Percentiles rank a stretch among this genome's conserved stretches.
Evolutionary conservation across 2,113 vertebrate species (phyloP).

Genomic region (Rhabdomys dilectus): DNA sequence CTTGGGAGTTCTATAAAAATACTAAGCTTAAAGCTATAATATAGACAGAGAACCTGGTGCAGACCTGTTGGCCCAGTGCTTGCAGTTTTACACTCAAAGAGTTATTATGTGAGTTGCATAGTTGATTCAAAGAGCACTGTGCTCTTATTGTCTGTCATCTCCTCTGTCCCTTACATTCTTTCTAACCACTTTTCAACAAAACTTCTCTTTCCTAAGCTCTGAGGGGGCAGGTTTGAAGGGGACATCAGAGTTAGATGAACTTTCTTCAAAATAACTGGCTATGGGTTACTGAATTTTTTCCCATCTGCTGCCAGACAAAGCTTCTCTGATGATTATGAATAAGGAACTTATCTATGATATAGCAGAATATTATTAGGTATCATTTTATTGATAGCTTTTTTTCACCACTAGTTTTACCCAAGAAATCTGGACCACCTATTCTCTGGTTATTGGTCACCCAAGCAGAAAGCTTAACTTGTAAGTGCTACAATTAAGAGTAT

Average conservation of each 20-base stretch:
- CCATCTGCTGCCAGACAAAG: not conserved
- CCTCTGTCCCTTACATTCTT: not conserved
- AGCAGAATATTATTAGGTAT: not conserved
- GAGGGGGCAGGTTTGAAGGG: no score
- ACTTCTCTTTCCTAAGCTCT: not conserved
- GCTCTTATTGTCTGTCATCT: not conserved
- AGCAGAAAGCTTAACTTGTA: not conserved
- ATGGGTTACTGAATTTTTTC: rapidly evolving
- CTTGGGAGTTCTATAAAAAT: not conserved
- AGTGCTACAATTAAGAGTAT: not conserved
- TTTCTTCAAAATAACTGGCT: not conserved
- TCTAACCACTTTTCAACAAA: not conserved
- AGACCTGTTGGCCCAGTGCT: not conserved
- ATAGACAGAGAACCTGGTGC: not conserved
- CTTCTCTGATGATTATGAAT: not conserved
- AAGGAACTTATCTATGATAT: not conserved
- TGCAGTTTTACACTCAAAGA: not conserved
- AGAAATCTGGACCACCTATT: no score
- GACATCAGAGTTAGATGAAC: not conserved
- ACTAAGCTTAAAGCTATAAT: not conserved
- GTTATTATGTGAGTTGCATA: not conserved
- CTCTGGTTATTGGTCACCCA: not conserved
- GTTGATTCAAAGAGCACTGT: not conserved
- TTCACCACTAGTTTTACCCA: not conserved
- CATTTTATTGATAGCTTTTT: not conserved